These are phyloP conservation scores for Sebastes fasciatus DNA, from an alignment of 2,113 vertebrate species.

Conservation along the genomic window DNA sequence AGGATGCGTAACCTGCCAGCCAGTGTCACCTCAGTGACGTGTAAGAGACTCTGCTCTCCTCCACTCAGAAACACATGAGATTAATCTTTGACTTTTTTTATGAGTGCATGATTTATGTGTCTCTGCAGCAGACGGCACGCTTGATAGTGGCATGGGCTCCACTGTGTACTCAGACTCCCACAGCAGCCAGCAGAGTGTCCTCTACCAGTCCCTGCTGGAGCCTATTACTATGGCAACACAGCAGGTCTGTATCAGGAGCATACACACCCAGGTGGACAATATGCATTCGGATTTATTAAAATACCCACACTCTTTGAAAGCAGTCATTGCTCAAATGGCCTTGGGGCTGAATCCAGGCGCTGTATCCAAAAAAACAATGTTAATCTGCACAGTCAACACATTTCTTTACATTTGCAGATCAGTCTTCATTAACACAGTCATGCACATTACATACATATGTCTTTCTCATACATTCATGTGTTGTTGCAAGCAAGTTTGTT, in stretches of 20 bases:
- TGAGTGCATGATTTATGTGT: slow-evolving; percentile 51
- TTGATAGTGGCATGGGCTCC: slow-evolving; percentile 95
- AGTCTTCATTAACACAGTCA: neutral
- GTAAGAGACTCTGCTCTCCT: slow-evolving; percentile 82
- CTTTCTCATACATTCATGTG: neutral
- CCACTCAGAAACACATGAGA: neutral
- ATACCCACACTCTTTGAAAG: slow-evolving; percentile 16
- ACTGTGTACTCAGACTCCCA: slow-evolving; percentile 94
- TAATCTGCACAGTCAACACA: neutral
- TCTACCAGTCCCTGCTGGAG: slow-evolving; percentile 90
- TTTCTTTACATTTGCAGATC: slow-evolving; percentile 1
- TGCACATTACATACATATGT: neutral
- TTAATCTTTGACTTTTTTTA: slow-evolving; percentile 27
- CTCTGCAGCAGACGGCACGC: slow-evolving; percentile 90
- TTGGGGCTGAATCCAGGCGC: neutral
- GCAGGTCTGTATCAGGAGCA: slow-evolving; percentile 86
- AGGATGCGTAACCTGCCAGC: slow-evolving; percentile 85
- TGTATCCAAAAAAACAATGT: neutral
- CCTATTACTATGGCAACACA: slow-evolving; percentile 82
- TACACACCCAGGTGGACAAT: slow-evolving; percentile 65
- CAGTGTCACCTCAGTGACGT: slow-evolving; percentile 92
- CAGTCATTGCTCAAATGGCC: neutral
- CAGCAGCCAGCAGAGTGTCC: slow-evolving; percentile 93
- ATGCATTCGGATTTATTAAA: slow-evolving; percentile 54
- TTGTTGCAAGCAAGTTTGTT: slow-evolving; percentile 18